Evolutionary conservation across 1,140 invertebrate species (phyloP), one percentile per base, ranked within the genome.

Genomic region (Macrotrachela quadricornifera): DNA sequence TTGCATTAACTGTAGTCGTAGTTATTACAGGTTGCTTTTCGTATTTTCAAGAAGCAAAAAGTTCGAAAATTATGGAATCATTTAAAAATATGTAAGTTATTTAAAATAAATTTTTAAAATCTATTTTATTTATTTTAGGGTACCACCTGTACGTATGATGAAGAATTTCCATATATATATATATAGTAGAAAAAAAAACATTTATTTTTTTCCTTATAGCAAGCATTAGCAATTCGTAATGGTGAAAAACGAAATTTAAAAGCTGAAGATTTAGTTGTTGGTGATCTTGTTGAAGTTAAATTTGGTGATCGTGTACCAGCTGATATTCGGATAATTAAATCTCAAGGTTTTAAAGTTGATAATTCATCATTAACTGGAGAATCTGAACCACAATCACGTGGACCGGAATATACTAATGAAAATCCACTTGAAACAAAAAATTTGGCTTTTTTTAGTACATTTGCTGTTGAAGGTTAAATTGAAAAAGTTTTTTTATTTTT

Each of bases 171-270:
- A 30, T n/a, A 30, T 30, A 30, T 30, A 30, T 4, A 30, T 30
- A 30, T n/a, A n/a, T n/a, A n/a, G n/a, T n/a, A n/a, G n/a, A n/a
- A n/a, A n/a, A n/a, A n/a, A n/a, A n/a, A n/a, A n/a, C n/a, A 30
- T 30, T 2, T 30, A 4, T 8, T 30, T 30, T 8, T 30, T 37
- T 41, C 16, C 21, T 73, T 74, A 46, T 73, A 72, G 59, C 92
- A 86, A 69, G 91, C 91, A 17, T 83, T 84, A 51, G 88, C 91
- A 49, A 77, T 95, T 59, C 78, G 92, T 59, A 84, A 90, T 71
- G 88, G 90, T 56, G 80, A 90, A 67, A 91, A 90, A 65, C 69
- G 84, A 55, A 88, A 83, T 49, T 52, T 74, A 6, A 64, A 63
- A 50, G 79, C 80, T n/a, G 75, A 75, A 58, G 73, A 81, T 12